Base-by-base conservation (phyloP, 1,140 invertebrate genomes). In the Charaxes varanes region DNA sequence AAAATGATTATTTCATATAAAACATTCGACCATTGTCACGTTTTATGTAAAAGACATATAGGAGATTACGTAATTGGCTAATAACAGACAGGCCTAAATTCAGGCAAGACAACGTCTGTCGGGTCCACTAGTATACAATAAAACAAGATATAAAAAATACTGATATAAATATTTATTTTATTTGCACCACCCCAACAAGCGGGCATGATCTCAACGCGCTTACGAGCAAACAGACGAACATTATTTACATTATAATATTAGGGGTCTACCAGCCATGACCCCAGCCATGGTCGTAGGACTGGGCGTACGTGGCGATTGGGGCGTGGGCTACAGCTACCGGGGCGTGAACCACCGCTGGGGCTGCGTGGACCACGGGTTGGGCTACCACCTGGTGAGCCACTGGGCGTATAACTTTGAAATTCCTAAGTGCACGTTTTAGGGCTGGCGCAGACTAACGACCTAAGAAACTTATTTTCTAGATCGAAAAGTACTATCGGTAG, bases 191-290 rank as follows among this genome's bases (percentile, higher is more conserved):
- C 56, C 55, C 52, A 58, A 62, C 51, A 49, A 14, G 24, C 53
- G 58, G 68, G 64, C 58, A 55, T 63, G 70, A 78, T 71, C 70
- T 78, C 59, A 67, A 78, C 68, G 61, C 67, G 49, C 58, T 51
- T 51, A 62, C 40, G 32, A 41, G 47, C 47, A 51, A 48, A 30
- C 27, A 14, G 27, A 28, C 14, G 10, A 26, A 62, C 43, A 44
- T 60, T 67, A 62, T 57, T 57, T 65, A 65, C 54, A 66, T 41
- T 46, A 44, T 22, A 28, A 19, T 28, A 17, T 35, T 41, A 35
- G 24, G 8, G 11, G 15, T 40, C 21, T 63, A 83, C 76, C 79
- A 83, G 2, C 79, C 79, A 38, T 83, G 77, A 19, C 71, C 67
- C 46, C 59, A 50, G 13, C 58, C 61, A 27, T 33, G 16, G 52